These are phyloP conservation scores for Naja naja DNA, from an alignment of 2,113 vertebrate species.

Conservation along the genomic window DNA sequence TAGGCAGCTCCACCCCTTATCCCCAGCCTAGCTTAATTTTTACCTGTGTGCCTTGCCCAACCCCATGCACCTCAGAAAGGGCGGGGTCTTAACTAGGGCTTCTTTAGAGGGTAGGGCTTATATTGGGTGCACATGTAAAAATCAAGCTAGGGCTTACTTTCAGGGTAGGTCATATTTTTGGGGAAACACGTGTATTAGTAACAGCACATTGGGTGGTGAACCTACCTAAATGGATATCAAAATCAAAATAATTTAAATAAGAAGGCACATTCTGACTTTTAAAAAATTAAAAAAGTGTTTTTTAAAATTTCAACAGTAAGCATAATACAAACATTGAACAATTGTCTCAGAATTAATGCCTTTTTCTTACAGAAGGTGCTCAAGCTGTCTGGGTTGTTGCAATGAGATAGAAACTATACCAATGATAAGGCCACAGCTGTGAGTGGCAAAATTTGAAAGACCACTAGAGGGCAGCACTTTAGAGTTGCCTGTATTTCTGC, in stretches of 20 bases:
- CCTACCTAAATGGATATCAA: not conserved
- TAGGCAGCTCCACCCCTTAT: too few relatives aligned
- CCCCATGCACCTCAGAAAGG: too few relatives aligned
- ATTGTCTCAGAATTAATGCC: not conserved
- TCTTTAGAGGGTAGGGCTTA: too few relatives aligned
- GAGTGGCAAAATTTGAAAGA: not conserved
- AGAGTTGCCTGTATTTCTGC: not conserved
- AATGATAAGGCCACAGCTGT: not conserved
- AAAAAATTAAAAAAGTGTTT: not conserved
- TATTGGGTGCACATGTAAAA: too few relatives aligned
- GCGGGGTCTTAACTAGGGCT: too few relatives aligned
- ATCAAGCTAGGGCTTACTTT: too few relatives aligned
- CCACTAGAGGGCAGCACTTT: not conserved
- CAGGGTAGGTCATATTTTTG: too few relatives aligned
- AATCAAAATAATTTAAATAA: not conserved
- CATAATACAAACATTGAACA: not conserved
- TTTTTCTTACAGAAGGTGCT: not conserved
- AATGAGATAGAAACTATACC: not conserved
- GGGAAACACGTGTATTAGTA: not conserved
- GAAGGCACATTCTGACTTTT: not conserved
- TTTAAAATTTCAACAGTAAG: not conserved
- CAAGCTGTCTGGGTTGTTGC: not conserved
- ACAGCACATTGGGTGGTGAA: not conserved
- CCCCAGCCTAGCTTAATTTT: too few relatives aligned
- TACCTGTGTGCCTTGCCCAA: too few relatives aligned